Conservation (phyloP, 1,140 invertebrate species). For the Drosophila arizonae region DNA sequence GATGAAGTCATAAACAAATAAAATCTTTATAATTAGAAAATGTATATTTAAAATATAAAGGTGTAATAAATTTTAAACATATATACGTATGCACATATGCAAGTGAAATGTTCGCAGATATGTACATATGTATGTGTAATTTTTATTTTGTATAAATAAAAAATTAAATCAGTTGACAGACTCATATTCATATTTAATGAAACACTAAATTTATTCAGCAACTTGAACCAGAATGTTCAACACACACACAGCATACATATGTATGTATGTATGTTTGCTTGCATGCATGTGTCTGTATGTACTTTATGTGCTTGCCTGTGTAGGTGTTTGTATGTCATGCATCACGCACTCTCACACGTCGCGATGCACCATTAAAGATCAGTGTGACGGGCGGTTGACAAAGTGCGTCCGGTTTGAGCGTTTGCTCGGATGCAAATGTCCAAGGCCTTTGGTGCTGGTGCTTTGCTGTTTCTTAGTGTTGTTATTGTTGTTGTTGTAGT, state of each 20-base stretch:
- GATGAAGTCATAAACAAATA: no score
- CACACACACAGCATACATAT: neutral
- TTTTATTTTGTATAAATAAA: no score
- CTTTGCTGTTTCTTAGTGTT: neutral
- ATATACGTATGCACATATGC: neutral
- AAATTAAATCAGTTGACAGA: no score
- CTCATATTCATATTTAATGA: no score
- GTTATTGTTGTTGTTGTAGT: slow-evolving; percentile 6
- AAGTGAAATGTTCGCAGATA: no score
- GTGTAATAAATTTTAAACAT: no score
- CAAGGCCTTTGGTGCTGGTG: slow-evolving; percentile 29
- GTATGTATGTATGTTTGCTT: no score
- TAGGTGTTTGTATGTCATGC: slow-evolving; percentile 32
- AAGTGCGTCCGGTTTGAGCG: slow-evolving; percentile 74
- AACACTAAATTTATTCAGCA: no score
- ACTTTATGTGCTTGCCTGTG: neutral
- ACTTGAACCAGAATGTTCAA: neutral
- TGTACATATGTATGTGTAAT: neutral
- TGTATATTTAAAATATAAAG: no score
- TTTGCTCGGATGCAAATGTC: slow-evolving; percentile 70
- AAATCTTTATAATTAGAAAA: no score
- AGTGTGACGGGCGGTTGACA: slow-evolving; percentile 56
- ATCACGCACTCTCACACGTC: slow-evolving; percentile 51
- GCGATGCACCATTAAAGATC: slow-evolving; percentile 73
- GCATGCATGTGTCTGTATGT: neutral